Base-by-base conservation (phyloP, 1,140 invertebrate species). In the Periplaneta americana region DNA sequence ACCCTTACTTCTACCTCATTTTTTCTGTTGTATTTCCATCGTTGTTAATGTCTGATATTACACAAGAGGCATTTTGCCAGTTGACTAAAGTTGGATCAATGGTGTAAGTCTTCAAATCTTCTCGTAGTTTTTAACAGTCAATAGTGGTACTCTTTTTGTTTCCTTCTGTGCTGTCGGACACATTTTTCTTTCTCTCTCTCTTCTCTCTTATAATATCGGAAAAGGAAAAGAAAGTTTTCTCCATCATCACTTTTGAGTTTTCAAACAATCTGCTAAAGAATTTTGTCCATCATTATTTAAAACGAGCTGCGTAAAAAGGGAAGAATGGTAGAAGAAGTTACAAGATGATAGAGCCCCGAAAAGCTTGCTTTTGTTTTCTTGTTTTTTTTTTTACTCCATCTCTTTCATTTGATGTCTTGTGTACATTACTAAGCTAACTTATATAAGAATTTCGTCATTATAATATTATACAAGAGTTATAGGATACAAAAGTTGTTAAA, bases 381-480 rank as follows among this genome's bases (percentile, higher is more conserved):
- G 48, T 66, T 66, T 66, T 66, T 18, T 78, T 35, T 48, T 33
- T 31, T 37, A 28, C 37, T 74, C 48, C 35, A 5, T 57, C 78
- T 39, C 78, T 80, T 57, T 66, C 79, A 79, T 34, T 75, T 78
- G 78, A 66, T 74, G 79, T 37, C 74, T 76, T 80, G 79, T 80
- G 74, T 75, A 75, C 28, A 75, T 82, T 81, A 84, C 83, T 82
- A 84, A 84, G 85, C 81, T 83, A 83, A 85, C 85, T 85, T 85
- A 80, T 82, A 82, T 85, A 85, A 84, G 84, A 85, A 85, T 85
- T 86, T 84, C 84, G 83, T 85, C 84, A 84, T 85, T 85, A 85
- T 74, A 80, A 82, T 83, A 80, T 83, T 81, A 83, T 83, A 79
- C 78, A 78, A 35, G 48, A 66, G 48, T 66, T 66, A 66, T 66